Evolutionary conservation across 2,113 vertebrate genomes (phyloP), one percentile per base, ranked within the genome.

Genomic region (Podarcis cretensis): DNA sequence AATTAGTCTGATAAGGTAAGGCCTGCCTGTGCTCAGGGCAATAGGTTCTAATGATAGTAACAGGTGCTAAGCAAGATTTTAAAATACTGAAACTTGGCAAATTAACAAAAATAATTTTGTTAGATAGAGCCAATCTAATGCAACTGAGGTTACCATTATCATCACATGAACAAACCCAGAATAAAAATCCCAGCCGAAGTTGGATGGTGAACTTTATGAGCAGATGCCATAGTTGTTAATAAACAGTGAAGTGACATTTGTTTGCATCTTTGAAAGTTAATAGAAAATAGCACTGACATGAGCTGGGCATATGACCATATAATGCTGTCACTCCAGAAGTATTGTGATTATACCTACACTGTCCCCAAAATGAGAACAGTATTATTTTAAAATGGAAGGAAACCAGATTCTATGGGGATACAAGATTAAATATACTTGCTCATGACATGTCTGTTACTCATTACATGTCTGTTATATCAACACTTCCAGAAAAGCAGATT

Each of bases 291-390:
- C 5, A 4, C 48, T 48, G 35, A 32, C 6, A 40, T 54, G 74
- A 81, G 83, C 88, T 81, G 3, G 6, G 77, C n/a, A 65, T 37
- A 32, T 65, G 59, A 86, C 92, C 89, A 43, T 89, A 91, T 85
- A 87, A 87, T 95, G 83, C 74, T 69, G 78, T 57, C 13, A 0
- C 4, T 77, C 18, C 93, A 93, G 88, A 80, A 85, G 89, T 94
- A 91, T 77, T 90, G 80, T 89, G 94, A 92, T 85, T 77, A 1
- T 91, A 90, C 91, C 92, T 90, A 86, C 68, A 20, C 43, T 86
- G 73, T 76, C 89, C 90, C 90, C 90, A 90, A 93, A 90, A 84
- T 93, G 89, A 91, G 92, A 90, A 82, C 84, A 91, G 91, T 94
- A 89, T 85, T 65, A 83, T 88, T 57, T 69, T 69, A 20, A 21